phyloP scores from a whole-genome alignment of 2,888 invertebrate genomes.

The Drosophila differens region DNA sequence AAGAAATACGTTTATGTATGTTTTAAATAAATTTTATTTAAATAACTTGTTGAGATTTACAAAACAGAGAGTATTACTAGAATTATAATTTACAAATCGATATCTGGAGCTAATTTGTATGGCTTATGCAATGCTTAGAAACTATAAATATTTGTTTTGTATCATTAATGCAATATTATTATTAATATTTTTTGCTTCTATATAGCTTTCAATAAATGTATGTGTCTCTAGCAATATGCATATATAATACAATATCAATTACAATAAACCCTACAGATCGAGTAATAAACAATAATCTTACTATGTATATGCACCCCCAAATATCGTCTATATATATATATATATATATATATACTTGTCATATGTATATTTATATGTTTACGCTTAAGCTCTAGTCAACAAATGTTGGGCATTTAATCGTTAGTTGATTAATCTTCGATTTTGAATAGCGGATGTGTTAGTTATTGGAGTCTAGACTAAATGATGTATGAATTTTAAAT shows the following conservation, averaged over 20 bases:
- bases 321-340: constrained; percentile 31
- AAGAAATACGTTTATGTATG: constrained; percentile 22
- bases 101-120: constrained; percentile 65
- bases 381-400: constrained; percentile 70
- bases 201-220: constrained; percentile 38
- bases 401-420: constrained; percentile 58
- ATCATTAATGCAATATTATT: constrained; percentile 36
- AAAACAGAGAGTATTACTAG: constrained; percentile 77
- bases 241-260: constrained; percentile 58
- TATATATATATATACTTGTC: constrained; percentile 17
- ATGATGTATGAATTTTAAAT: constrained; percentile 25
- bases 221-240: constrained; percentile 61
- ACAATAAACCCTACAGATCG: constrained; percentile 70
- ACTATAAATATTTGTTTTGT: constrained; percentile 46
- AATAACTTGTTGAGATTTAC: constrained; percentile 79
- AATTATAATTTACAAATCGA: constrained; percentile 71
- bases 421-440: constrained; percentile 56
- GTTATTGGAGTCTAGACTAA: constrained; percentile 46
- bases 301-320: constrained; percentile 50
- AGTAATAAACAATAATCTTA: constrained; percentile 77
- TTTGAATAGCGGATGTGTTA: constrained; percentile 46
- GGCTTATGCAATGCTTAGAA: constrained; percentile 59
- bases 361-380: constrained; percentile 26
- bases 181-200: constrained; percentile 21
- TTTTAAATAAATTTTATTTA: constrained; percentile 81